Percentiles rank a stretch among this genome's conserved stretches.
These are phyloP conservation scores for Petrophora chlorosata DNA, from an alignment of 2,888 invertebrate genomes.

Conservation along the genomic window DNA sequence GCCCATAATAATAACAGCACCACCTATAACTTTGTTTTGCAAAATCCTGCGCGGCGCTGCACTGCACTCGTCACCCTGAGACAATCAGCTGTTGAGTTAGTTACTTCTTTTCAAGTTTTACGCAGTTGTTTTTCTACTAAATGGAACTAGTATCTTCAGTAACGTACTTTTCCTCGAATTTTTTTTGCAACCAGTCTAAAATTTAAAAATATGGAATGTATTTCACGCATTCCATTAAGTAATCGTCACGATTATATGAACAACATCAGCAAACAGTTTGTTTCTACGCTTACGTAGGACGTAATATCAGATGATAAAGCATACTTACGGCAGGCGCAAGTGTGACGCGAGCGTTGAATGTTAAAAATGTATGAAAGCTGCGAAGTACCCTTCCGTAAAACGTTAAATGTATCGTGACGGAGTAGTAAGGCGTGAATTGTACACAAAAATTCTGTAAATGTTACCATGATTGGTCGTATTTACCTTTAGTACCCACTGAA, in stretches of 20 bases:
- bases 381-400: constrained; percentile 8
- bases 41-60: too few species aligned
- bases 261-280: constrained; percentile 37
- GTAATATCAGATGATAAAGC: constrained; percentile 17
- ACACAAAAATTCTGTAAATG: neutral
- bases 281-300: constrained; percentile 38
- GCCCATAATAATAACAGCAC: too few species aligned
- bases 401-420: constrained; percentile 15
- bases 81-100: too few species aligned
- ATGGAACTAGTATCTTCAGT: too few species aligned
- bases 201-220: too few species aligned
- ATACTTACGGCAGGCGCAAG: constrained; percentile 23
- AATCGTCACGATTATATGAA: neutral
- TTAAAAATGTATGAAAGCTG: constrained; percentile 10
- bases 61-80: too few species aligned
- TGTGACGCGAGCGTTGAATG: constrained; percentile 21
- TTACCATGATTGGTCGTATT: neutral
- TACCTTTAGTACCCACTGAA: too few species aligned
- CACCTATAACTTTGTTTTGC: too few species aligned
- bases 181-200: too few species aligned
- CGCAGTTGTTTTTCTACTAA: too few species aligned
- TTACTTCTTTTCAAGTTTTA: too few species aligned
- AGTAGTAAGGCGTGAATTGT: neutral
- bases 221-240: neutral
- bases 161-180: too few species aligned